These are phyloP conservation scores for Limenitis camilla DNA, from an alignment of 2,888 invertebrate species.

Conservation along the genomic window DNA sequence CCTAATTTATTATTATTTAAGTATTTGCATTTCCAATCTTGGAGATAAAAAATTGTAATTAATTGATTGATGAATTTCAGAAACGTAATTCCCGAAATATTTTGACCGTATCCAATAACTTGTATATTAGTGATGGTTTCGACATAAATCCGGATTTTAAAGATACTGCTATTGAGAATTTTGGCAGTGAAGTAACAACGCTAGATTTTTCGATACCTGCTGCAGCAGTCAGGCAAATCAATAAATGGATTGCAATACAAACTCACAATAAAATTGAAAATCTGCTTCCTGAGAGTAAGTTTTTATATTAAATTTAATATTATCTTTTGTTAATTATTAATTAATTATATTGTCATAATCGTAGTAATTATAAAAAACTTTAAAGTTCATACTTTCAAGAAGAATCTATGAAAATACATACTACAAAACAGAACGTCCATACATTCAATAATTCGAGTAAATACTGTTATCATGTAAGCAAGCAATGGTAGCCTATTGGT, in stretches of 20 bases:
- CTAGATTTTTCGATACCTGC: constrained; percentile 69
- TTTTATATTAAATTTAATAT: background rate
- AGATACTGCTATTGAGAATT: constrained; percentile 49
- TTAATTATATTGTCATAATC: too few relatives aligned
- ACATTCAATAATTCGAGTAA: too few relatives aligned
- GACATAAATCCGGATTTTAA: constrained; percentile 44
- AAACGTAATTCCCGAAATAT: constrained; percentile 47
- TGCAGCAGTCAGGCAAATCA: constrained; percentile 74
- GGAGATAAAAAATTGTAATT: background rate
- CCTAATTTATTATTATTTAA: too few relatives aligned
- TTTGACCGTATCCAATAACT: constrained; percentile 49
- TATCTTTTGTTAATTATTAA: too few relatives aligned
- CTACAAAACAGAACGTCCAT: too few relatives aligned
- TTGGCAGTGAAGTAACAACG: constrained; percentile 72
- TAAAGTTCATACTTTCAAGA: too few relatives aligned
- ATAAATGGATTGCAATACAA: constrained; percentile 80
- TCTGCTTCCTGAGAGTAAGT: constrained; percentile 72
- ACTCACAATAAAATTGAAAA: constrained; percentile 80
- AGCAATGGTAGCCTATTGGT: too few relatives aligned
- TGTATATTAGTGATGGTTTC: constrained; percentile 51
- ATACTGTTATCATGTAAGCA: too few relatives aligned
- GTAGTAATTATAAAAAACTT: too few relatives aligned
- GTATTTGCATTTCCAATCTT: too few relatives aligned
- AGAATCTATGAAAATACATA: too few relatives aligned
- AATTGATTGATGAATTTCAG: constrained; percentile 35